Base-by-base conservation (phyloP, 1,140 invertebrate species). In the Gonatopus flavifemur region DNA sequence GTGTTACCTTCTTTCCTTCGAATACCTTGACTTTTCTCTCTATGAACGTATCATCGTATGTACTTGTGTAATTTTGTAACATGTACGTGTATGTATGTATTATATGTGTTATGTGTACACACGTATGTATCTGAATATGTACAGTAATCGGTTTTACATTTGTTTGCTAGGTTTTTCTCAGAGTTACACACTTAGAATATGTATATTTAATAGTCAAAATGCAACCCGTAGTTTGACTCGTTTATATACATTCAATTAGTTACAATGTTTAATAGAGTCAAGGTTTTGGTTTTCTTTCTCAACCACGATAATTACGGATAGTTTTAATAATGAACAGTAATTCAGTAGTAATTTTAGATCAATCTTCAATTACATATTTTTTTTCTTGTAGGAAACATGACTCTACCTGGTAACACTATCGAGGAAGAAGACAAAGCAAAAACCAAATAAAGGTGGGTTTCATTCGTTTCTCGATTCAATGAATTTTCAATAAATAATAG, bases 131-230 rank as follows among this genome's bases (percentile, higher is more conserved):
- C 46, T 44, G 53, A 55, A 52, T 58, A 49, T 28, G 35, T 57
- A 62, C 46, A 57, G 46, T 42, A 49, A 35, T 60, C 21, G 24
- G 33, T 41, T 46, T 39, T 45, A 12, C 13, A 52, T 48, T 44
- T 24, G 50, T 41, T 5, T 40, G 47, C 43, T 49, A 49, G 36
- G n/a, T n/a, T n/a, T 60, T 43, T 33, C 38, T 42, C 9, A 40
- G 32, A 62, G 16, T 57, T 45, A 52, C 39, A 57, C 12, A 44
- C 37, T 57, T 53, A 53, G 37, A 53, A 32, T 57, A 60, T n/a
- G n/a, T n/a, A n/a, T 52, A 50, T 42, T 57, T 56, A 53, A 62
- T 53, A 57, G 33, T 52, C 46, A 60, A 62, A 62, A 45, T 62
- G 46, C 39, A 62, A 62, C 48, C 52, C 47, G 49, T 60, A 60